These are phyloP conservation scores for Rhinoraja longicauda DNA, from an alignment of 2,797 vertebrate genomes.

Conservation along the genomic window DNA sequence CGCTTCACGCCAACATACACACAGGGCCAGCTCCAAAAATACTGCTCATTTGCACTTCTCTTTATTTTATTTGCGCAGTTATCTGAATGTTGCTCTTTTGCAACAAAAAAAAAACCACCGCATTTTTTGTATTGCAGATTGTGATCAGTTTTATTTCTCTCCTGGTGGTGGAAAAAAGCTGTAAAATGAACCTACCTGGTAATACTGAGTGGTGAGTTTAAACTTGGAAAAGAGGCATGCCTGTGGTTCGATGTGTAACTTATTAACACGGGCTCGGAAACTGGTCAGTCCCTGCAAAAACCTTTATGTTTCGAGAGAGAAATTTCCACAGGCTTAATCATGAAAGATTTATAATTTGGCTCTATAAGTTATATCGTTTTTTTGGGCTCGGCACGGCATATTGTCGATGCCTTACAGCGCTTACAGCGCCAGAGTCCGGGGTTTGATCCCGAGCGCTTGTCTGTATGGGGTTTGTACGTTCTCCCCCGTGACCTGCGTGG, in stretches of 20 bases:
- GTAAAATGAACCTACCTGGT: slow-evolving; percentile 12
- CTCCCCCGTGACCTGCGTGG: too few relatives aligned
- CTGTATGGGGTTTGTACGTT: too few relatives aligned
- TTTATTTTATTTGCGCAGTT: slow-evolving; percentile 58
- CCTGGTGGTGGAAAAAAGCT: background rate
- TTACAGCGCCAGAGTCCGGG: too few relatives aligned
- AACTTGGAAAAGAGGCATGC: background rate
- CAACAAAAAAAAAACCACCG: background rate
- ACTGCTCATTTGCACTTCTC: slow-evolving; percentile 57
- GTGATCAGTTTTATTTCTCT: slow-evolving; percentile 39
- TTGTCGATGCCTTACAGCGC: too few relatives aligned
- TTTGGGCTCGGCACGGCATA: too few relatives aligned
- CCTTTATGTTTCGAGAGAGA: slow-evolving; percentile 23
- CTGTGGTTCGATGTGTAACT: background rate
- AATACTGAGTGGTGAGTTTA: background rate
- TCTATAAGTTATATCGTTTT: too few relatives aligned
- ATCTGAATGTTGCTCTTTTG: slow-evolving; percentile 52
- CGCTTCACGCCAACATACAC: slow-evolving; percentile 54
- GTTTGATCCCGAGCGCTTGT: too few relatives aligned
- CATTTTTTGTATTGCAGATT: slow-evolving; percentile 48
- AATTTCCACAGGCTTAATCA: slow-evolving; percentile 37
- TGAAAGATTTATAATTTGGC: slow-evolving; percentile 24
- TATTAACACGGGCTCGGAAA: slow-evolving; percentile 17
- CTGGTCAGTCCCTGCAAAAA: background rate
- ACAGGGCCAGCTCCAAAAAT: slow-evolving; percentile 54